Evolutionary conservation across 92 coral and sea anemone species (phyloP), one percentile per base, ranked within the genome.

Genomic region (Meandrina meandrites): DNA sequence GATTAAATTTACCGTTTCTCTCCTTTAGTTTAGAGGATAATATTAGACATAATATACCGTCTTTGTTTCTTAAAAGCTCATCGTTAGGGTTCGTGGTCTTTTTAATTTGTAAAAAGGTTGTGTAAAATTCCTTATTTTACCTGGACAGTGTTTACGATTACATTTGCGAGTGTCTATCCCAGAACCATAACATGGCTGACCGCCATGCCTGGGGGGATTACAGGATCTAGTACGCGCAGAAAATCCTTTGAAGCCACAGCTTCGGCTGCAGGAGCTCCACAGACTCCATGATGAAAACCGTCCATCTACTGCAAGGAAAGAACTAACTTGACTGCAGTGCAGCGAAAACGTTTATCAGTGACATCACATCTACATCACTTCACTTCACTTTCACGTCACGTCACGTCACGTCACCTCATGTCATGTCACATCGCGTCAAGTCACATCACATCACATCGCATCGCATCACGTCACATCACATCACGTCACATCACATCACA

Each of bases 101-200:
- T 57, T 9, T 60, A 27, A 1, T 22, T 60, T n/a, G 68, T 22
- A 22, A 58, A 8, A 22, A 14, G 27, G 30, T 60, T 60, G 68
- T 24, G 68, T 22, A 60, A 66, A 66, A 0, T 4, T 66, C 34
- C 12, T 2, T 27, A 66, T 77, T 84, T 88, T 81, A 94, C 98
- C 93, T 86, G 92, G 89, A 51, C 92, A 89, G 56, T 74, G 85
- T 51, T 79, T 89, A 31, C 83, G 87, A 32, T 62, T 62, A 83
- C 95, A 93, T 9, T 77, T n/a, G 70, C 92, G 92, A 87, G 86
- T 88, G 83, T 88, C 89, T 40, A 90, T 78, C 18, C 90, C 86
- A 62, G 68, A 82, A 58, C 89, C 92, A 54, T 56, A 77, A 81
- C 95, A 93, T 6, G 85, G 80, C 37, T 35, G 76, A 19, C 93